These are phyloP conservation scores for Falco columbarius DNA, from an alignment of 2,797 vertebrate genomes.

Conservation along the genomic window DNA sequence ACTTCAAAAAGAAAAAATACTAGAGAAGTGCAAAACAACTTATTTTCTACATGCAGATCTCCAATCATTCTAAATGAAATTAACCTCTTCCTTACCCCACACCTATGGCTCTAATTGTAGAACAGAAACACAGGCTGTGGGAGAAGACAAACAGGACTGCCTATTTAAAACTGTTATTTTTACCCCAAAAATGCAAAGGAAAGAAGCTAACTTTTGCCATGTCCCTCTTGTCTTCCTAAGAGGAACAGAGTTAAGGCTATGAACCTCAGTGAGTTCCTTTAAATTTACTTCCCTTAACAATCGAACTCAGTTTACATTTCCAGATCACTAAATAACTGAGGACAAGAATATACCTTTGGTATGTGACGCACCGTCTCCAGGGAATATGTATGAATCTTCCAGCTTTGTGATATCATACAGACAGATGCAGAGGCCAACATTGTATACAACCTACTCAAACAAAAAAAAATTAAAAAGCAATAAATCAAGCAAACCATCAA, in stretches of 20 bases:
- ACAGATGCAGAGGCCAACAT: conserved; percentile 94
- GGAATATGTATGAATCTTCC: conserved; percentile 97
- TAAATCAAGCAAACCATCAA: background rate
- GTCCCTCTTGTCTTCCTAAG: background rate
- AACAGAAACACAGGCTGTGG: background rate
- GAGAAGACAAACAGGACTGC: background rate
- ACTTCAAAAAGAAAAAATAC: background rate
- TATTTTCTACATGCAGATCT: background rate
- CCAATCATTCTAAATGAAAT: background rate
- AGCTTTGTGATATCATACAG: conserved; percentile 95
- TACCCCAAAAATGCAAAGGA: background rate
- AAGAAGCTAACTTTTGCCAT: background rate
- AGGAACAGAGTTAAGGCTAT: background rate
- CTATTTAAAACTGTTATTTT: background rate
- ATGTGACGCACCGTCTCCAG: conserved; percentile 95
- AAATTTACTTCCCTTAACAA: background rate
- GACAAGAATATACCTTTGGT: conserved; percentile 88
- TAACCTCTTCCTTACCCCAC: background rate
- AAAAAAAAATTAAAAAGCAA: background rate
- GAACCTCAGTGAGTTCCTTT: background rate
- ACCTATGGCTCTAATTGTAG: background rate
- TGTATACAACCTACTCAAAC: conserved; percentile 89
- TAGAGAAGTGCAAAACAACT: background rate
- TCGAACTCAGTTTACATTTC: background rate
- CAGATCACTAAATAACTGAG: background rate